phyloP scores from a whole-genome alignment of 2,888 invertebrate species.

The Nephrocerus scutellatus region DNA sequence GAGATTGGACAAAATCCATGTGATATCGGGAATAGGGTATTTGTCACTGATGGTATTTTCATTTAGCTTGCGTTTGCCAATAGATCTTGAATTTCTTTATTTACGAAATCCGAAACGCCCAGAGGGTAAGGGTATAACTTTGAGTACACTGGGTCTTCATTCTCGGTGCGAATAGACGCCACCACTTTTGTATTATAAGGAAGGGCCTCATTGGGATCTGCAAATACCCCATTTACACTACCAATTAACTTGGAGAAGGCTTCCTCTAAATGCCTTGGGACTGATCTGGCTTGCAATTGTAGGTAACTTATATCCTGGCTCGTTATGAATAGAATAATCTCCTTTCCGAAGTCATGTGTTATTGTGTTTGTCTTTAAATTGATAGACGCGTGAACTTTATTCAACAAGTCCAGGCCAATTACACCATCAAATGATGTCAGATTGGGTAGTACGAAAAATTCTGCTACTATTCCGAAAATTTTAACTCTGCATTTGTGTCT shows the following conservation, averaged over 20 bases:
- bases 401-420: constrained; percentile 7
- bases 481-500: no score
- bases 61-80: constrained; percentile 10
- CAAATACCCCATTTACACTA: no score
- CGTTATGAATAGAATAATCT: constrained; percentile 4
- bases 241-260: constrained; percentile 1
- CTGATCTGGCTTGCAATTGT: constrained; percentile 1
- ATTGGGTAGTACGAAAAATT: constrained; percentile 1
- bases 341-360: constrained; percentile 2
- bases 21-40: no score
- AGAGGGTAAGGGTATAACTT: constrained; percentile 15
- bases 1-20: no score
- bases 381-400: constrained; percentile 5
- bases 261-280: constrained; percentile 6
- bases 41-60: no score
- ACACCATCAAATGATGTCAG: no score
- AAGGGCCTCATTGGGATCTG: constrained; percentile 8
- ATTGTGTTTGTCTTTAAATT: constrained; percentile 7
- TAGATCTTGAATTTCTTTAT: constrained; percentile 5
- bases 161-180: constrained; percentile 12
- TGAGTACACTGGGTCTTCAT: constrained; percentile 10
- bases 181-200: constrained; percentile 8
- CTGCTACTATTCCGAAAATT: no score
- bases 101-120: constrained; percentile 9
- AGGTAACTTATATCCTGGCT: constrained; percentile 4